phyloP scores from a whole-genome alignment of 2,888 invertebrate genomes.

The Microctonus aethiopoides region DNA sequence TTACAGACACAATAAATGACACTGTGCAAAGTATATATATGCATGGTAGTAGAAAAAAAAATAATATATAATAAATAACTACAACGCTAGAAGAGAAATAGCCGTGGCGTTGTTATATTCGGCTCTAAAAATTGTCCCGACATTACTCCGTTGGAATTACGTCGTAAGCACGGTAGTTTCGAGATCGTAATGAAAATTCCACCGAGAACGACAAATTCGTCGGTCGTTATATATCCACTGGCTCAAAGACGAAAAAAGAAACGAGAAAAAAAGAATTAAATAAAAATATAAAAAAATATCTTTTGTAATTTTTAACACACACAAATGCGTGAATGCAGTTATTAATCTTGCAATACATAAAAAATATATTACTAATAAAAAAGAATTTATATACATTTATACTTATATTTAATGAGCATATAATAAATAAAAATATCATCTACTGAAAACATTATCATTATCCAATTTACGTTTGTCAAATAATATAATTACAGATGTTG shows the following conservation, averaged over 20 bases:
- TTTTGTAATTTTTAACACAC: background rate
- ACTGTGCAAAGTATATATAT: constrained; percentile 19
- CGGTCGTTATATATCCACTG: constrained; percentile 33
- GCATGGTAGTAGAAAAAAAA: constrained; percentile 14
- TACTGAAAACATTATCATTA: constrained; percentile 1
- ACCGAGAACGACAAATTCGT: constrained; percentile 38
- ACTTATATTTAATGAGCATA: background rate
- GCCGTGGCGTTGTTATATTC: constrained; percentile 34
- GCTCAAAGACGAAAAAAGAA: constrained; percentile 16
- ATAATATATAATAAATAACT: constrained; percentile 22
- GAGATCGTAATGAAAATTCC: constrained; percentile 45
- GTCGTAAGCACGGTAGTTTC: constrained; percentile 44
- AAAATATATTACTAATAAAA: no score
- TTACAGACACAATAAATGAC: constrained; percentile 24
- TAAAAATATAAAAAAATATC: background rate
- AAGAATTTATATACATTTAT: background rate
- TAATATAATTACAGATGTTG: constrained; percentile 7
- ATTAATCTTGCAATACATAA: no score
- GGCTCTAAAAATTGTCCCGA: constrained; percentile 39
- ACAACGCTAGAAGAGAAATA: background rate
- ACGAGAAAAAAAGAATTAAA: background rate
- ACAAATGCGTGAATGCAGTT: background rate
- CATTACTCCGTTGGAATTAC: constrained; percentile 43
- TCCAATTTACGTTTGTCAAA: constrained; percentile 27
- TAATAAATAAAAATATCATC: background rate